These are phyloP conservation scores for Monoplex corrugatus DNA, from an alignment of 2,888 invertebrate species.

Conservation along the genomic window DNA sequence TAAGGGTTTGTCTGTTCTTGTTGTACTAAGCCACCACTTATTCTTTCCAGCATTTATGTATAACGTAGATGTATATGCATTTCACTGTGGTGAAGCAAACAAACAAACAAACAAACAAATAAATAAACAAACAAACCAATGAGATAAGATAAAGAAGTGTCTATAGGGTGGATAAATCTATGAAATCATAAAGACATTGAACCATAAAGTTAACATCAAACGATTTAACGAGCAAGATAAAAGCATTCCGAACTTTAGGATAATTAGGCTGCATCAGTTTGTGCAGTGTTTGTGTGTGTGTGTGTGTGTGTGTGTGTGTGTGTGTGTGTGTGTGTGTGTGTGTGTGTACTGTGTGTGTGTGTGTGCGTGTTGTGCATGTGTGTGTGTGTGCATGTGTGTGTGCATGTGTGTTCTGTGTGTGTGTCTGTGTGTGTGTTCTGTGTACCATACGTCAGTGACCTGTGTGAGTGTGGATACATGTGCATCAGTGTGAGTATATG, in stretches of 20 bases:
- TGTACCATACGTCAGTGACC: conserved; percentile 26
- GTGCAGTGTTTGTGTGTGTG: not conserved
- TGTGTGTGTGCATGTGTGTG: not conserved
- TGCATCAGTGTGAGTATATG: too few species aligned
- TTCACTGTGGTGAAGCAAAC: too few species aligned
- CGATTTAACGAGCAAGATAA: too few species aligned
- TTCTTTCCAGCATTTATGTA: too few species aligned
- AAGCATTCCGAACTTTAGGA: too few species aligned
- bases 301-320: not conserved
- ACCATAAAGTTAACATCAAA: not conserved
- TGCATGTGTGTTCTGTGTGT: not conserved
- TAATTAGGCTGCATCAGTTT: not conserved
- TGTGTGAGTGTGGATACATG: conserved; percentile 31
- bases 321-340: not conserved
- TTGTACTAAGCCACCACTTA: too few species aligned
- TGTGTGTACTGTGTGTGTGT: not conserved
- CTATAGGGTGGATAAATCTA: too few species aligned
- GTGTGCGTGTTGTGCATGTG: not conserved
- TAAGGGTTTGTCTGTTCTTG: too few species aligned
- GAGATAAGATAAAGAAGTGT: not conserved
- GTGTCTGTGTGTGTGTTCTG: not conserved
- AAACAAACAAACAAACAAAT: too few species aligned
- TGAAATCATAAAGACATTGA: too few species aligned
- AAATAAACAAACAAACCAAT: too few species aligned
- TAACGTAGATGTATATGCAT: too few species aligned